Percentiles rank a stretch among this genome's conserved stretches.
phyloP scores from a whole-genome alignment of 2,888 invertebrate species.

The Aphrophora alni region DNA sequence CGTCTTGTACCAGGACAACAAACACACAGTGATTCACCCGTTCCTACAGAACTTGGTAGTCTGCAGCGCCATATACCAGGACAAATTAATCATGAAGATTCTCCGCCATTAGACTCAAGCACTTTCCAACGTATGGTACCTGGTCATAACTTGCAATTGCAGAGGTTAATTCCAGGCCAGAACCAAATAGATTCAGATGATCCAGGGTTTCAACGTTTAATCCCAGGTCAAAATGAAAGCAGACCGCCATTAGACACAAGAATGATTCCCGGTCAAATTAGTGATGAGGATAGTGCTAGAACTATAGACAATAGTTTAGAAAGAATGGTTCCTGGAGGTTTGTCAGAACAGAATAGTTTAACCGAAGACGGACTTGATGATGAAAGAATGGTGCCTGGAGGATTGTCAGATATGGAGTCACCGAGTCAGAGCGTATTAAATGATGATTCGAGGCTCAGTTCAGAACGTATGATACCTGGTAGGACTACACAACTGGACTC shows the following conservation, averaged over 20 bases:
- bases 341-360: conserved; percentile 41
- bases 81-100: conserved; percentile 50
- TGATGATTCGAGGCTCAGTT: conserved; percentile 7
- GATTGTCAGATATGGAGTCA: conserved; percentile 50
- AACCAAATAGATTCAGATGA: neutral
- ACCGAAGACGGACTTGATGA: conserved; percentile 53
- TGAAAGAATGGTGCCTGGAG: conserved; percentile 55
- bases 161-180: neutral
- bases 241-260: conserved; percentile 62
- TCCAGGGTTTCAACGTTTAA: neutral
- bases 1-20: conserved; percentile 29
- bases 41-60: conserved; percentile 56
- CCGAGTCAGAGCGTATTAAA: neutral
- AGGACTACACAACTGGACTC: neutral
- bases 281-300: conserved; percentile 56
- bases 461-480: conserved; percentile 24
- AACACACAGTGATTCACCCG: conserved; percentile 54
- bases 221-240: conserved; percentile 52
- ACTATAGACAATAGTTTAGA: conserved; percentile 10
- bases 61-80: conserved; percentile 63
- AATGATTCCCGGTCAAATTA: conserved; percentile 62
- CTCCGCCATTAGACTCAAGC: conserved; percentile 14
- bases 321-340: conserved; percentile 55
- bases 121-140: conserved; percentile 18
- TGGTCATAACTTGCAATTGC: conserved; percentile 21